Base-by-base conservation (phyloP, 2,888 invertebrate species). In the Quadroppia sp. region DNA sequence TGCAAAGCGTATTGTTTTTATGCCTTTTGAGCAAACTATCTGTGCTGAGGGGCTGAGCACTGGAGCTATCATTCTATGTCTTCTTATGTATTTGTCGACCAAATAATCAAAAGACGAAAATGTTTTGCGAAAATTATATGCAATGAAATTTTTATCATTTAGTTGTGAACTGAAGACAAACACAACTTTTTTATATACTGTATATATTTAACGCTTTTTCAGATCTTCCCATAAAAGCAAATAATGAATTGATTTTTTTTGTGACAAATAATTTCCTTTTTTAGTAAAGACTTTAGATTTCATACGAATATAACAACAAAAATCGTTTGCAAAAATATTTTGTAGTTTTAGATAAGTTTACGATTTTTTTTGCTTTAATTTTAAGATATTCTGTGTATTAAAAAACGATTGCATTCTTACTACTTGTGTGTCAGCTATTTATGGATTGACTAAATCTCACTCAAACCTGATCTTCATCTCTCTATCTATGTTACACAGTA, bases 401-500 rank as follows among this genome's bases (percentile, higher is more conserved):
- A 59, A 59, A 59, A 59, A 13, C 59, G 6, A 30, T 30, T 59
- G 28, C n/a, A 59, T 28, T 59, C 28, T 59, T 59, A 59, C 59
- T 59, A 59, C 59, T 59, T 64, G 17, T 64, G 30, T 59, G 59
- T 59, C 64, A 64, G 40, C 64, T 64, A 64, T 64, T 64, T 64
- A 64, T 64, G 64, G n/a, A 64, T 64, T 64, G 64, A 64, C 64
- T 64, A 59, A 59, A n/a, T 20, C 7, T 23, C 23, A 2, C 20
- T 64, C 64, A 64, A 64, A 64, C 64, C 64, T 64, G 64, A 64
- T 64, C 40, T 30, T 64, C 30, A 59, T 59, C 59, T 59, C 28
- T 28, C 15, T 59, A 53, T 53, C 23, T 50, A 11, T n/a, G n/a
- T n/a, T n/a, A 15, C 20, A 6, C 9, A 20, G 50, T 50, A 2